phyloP scores from a whole-genome alignment of 1,140 invertebrate species.

The Archivesica marissinica region DNA sequence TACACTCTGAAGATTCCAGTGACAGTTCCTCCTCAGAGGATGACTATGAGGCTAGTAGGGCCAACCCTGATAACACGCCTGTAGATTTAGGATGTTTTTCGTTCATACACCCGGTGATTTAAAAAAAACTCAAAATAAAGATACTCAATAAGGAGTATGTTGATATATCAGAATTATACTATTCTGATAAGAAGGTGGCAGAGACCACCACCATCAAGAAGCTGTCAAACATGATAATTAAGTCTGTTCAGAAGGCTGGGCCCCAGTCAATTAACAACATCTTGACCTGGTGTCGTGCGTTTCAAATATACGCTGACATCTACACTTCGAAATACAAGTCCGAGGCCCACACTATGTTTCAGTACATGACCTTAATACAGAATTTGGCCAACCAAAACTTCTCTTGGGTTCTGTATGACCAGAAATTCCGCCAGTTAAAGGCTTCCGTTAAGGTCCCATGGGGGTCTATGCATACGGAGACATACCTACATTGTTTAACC shows the following conservation, averaged over 20 bases:
- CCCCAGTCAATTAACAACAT: not conserved
- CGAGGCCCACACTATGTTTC: not conserved
- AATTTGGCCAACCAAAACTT: not conserved
- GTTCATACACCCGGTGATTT: not conserved
- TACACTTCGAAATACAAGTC: not conserved
- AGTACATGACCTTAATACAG: conserved; percentile 32
- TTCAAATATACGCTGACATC: conserved; percentile 35
- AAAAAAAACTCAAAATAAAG: not conserved
- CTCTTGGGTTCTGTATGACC: not conserved
- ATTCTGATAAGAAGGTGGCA: not conserved
- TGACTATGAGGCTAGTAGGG: no score
- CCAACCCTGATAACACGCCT: no score
- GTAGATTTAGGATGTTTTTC: conserved; percentile 9
- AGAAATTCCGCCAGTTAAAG: conserved; percentile 7
- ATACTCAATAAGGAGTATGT: conserved; percentile 21
- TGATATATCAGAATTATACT: not conserved
- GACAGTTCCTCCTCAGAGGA: no score
- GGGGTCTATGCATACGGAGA: conserved; percentile 18
- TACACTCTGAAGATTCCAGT: no score
- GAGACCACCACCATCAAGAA: conserved; percentile 32
- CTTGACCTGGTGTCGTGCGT: not conserved
- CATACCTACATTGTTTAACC: conserved; percentile 1
- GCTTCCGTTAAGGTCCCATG: not conserved
- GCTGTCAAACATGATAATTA: not conserved
- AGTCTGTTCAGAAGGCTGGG: not conserved